Evolutionary conservation across 2,113 vertebrate genomes (phyloP).

Genomic region (Axis porcinus): DNA sequence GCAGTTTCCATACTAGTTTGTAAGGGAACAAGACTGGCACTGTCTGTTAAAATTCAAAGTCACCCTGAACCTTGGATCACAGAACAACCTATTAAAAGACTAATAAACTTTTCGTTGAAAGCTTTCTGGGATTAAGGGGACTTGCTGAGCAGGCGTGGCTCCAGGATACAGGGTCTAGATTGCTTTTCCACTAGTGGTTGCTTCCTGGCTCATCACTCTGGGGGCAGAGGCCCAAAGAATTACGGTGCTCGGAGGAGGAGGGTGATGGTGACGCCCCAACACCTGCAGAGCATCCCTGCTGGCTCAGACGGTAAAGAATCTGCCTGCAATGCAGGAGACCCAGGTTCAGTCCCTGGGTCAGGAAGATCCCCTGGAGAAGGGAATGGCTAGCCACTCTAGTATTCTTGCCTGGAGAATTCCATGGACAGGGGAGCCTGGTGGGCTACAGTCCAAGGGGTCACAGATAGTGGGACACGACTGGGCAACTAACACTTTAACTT

Average conservation of each 20-base stretch:
- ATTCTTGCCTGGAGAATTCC: not conserved
- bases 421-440: not conserved
- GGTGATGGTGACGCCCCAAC: not conserved
- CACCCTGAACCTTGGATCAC: not conserved
- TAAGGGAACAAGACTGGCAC: not conserved
- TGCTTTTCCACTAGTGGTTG: not conserved
- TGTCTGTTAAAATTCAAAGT: slow-evolving; percentile 18
- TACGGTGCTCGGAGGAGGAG: not conserved
- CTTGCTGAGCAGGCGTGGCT: not conserved
- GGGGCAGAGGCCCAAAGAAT: not conserved
- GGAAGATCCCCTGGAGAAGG: not conserved
- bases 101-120: not conserved
- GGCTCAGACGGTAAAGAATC: not conserved
- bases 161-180: not conserved
- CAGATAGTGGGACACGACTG: rapidly evolving
- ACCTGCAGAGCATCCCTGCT: rapidly evolving
- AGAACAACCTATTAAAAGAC: not conserved
- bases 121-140: not conserved
- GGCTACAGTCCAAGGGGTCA: not conserved
- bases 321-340: not conserved
- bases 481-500: not conserved
- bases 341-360: not conserved
- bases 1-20: not conserved
- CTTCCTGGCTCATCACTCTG: not conserved
- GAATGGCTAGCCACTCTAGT: not conserved